Percentiles rank a stretch among this genome's conserved stretches.
Conservation (phyloP, 2,797 vertebrate species). For the Tenualosa thibaudeaui region DNA sequence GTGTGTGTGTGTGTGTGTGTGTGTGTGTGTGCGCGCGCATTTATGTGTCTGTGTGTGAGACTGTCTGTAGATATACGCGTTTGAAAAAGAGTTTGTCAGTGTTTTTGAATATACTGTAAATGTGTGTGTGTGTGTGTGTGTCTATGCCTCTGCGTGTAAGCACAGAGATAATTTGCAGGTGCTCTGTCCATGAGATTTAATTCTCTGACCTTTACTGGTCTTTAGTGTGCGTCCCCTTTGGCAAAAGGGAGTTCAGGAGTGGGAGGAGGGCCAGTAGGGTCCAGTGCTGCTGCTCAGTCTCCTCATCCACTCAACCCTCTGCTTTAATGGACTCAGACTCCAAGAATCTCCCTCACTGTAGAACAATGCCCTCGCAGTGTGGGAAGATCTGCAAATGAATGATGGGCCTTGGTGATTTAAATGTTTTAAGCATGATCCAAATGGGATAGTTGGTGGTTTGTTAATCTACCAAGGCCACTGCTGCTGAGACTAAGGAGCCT, state of each 20-base stretch:
- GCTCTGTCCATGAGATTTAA: constrained; percentile 37
- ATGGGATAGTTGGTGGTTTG: no score
- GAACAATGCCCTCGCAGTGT: background rate
- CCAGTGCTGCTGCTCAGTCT: background rate
- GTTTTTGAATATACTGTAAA: background rate
- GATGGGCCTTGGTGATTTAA: background rate
- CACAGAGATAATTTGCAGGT: constrained; percentile 44
- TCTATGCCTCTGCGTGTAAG: background rate
- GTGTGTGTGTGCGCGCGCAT: background rate
- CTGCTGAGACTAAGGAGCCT: no score
- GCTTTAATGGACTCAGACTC: background rate
- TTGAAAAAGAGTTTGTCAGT: background rate
- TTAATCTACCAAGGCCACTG: no score
- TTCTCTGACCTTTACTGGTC: constrained; percentile 45
- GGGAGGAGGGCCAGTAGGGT: no score
- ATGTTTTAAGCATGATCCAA: background rate
- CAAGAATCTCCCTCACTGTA: background rate
- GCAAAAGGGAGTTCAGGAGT: constrained; percentile 44
- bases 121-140: constrained; percentile 34
- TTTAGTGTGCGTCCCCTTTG: constrained; percentile 9
- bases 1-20: background rate
- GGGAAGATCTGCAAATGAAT: background rate
- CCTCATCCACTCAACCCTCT: background rate
- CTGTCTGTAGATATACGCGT: no score
- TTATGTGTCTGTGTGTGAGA: constrained; percentile 31